Evolutionary conservation across 1,140 invertebrate species (phyloP).

Genomic region (Asobara japonica): DNA sequence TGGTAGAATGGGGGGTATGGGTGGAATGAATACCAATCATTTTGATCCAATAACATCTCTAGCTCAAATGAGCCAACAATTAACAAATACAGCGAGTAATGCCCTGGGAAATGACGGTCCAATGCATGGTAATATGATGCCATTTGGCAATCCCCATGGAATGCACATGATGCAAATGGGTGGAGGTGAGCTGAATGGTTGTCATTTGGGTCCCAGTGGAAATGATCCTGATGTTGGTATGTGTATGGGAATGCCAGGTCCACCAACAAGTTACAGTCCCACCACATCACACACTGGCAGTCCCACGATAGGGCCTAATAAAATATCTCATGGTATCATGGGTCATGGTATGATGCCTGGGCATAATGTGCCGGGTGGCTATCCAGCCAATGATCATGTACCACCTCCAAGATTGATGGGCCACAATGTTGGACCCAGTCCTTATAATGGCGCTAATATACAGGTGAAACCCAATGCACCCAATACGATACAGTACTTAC

Average conservation of each 20-base stretch:
- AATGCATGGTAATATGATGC: conserved; percentile 67
- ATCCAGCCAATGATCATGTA: conserved; percentile 51
- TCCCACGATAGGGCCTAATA: conserved; percentile 56
- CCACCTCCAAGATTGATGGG: conserved; percentile 61
- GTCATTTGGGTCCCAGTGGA: conserved; percentile 58
- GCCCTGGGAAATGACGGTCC: conserved; percentile 63
- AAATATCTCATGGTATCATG: conserved; percentile 62
- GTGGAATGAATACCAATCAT: conserved; percentile 70
- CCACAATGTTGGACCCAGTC: conserved; percentile 69
- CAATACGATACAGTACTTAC: conserved; percentile 97
- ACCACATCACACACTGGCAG: conserved; percentile 61
- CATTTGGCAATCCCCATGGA: conserved; percentile 61
- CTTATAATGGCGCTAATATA: conserved; percentile 85
- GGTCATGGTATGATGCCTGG: conserved; percentile 70
- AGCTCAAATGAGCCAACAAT: conserved; percentile 92
- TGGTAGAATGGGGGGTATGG: conserved; percentile 63
- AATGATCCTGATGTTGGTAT: conserved; percentile 68
- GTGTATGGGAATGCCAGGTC: conserved; percentile 65
- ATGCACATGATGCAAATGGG: conserved; percentile 70
- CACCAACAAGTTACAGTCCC: conserved; percentile 61
- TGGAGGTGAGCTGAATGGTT: conserved; percentile 62
- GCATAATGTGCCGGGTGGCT: conserved; percentile 61
- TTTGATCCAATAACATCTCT: conserved; percentile 94
- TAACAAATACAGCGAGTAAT: conserved; percentile 79
- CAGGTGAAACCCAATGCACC: conserved; percentile 96